Percentiles rank a stretch among this genome's conserved stretches.
phyloP scores from a whole-genome alignment of 2,797 vertebrate species.

The Bradypus variegatus region DNA sequence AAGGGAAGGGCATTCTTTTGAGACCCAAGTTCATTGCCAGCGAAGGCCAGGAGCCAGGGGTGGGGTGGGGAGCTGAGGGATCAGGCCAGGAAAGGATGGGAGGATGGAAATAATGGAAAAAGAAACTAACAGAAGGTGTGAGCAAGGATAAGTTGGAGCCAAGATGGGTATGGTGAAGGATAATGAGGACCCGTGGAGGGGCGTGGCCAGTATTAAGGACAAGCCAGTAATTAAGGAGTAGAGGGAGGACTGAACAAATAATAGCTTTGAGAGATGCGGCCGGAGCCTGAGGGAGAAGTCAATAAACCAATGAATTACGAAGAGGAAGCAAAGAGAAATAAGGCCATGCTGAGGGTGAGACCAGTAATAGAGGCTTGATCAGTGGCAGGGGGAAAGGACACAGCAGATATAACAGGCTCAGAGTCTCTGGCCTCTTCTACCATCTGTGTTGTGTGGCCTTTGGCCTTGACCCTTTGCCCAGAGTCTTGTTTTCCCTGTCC shows the following conservation, averaged over 20 bases:
- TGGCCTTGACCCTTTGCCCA: not conserved
- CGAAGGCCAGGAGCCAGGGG: not conserved
- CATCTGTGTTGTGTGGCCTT: not conserved
- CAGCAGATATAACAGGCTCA: not conserved
- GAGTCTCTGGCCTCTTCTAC: not conserved
- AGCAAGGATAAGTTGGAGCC: not conserved
- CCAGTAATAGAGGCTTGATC: not conserved
- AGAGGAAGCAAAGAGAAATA: not conserved
- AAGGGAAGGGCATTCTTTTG: not conserved
- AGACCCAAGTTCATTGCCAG: not conserved
- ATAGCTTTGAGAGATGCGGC: not conserved
- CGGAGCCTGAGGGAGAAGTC: not conserved
- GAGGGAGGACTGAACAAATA: not conserved
- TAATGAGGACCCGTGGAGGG: not conserved
- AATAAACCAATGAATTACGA: not conserved
- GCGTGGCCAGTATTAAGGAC: not conserved
- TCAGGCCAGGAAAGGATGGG: not conserved
- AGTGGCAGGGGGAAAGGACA: not conserved
- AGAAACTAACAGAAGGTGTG: not conserved
- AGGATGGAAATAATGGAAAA: not conserved
- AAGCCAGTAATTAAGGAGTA: not conserved
- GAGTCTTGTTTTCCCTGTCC: conserved; percentile 30
- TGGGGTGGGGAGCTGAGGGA: not conserved
- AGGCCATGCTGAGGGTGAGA: not conserved
- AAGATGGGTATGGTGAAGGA: not conserved